phyloP scores from a whole-genome alignment of 1,140 invertebrate genomes.

The Antheraea mylitta region DNA sequence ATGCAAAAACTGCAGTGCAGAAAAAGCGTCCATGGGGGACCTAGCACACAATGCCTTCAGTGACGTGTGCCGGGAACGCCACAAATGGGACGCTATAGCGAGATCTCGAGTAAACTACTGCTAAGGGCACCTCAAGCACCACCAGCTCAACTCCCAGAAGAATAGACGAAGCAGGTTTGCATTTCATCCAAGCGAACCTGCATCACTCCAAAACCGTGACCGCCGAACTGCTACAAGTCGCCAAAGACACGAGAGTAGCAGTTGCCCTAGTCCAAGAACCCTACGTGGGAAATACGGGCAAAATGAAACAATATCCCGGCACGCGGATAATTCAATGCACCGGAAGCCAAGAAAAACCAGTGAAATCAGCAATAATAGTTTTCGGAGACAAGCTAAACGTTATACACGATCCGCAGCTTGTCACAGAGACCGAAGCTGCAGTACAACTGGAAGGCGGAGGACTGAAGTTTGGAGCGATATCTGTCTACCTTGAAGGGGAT shows the following conservation, averaged over 20 bases:
- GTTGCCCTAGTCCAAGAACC: slow-evolving; percentile 36
- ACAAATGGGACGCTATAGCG: too few relatives aligned
- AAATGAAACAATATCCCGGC: slow-evolving; percentile 21
- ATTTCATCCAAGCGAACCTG: too few relatives aligned
- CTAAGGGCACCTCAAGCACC: too few relatives aligned
- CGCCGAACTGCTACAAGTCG: slow-evolving; percentile 20
- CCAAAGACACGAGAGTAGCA: neutral
- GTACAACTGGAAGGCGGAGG: slow-evolving; percentile 16
- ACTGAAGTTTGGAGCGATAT: too few relatives aligned
- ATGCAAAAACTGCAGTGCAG: too few relatives aligned
- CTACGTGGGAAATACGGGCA: slow-evolving; percentile 26
- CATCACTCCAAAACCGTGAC: slow-evolving; percentile 8
- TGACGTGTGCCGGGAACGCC: too few relatives aligned
- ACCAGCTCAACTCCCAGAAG: too few relatives aligned
- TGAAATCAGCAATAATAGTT: slow-evolving; percentile 26
- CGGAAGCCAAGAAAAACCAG: slow-evolving; percentile 29
- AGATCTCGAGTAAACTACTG: too few relatives aligned
- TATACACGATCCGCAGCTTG: slow-evolving; percentile 31
- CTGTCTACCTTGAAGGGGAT: slow-evolving; percentile 34
- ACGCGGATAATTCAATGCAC: slow-evolving; percentile 35
- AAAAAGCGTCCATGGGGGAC: too few relatives aligned
- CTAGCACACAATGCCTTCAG: too few relatives aligned
- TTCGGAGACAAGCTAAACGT: slow-evolving; percentile 12
- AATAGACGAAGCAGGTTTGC: too few relatives aligned
- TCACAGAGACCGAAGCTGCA: slow-evolving; percentile 26